Percentiles rank a stretch among this genome's conserved stretches.
phyloP scores from a whole-genome alignment of 2,113 vertebrate species.

The Rhipidura dahli region DNA sequence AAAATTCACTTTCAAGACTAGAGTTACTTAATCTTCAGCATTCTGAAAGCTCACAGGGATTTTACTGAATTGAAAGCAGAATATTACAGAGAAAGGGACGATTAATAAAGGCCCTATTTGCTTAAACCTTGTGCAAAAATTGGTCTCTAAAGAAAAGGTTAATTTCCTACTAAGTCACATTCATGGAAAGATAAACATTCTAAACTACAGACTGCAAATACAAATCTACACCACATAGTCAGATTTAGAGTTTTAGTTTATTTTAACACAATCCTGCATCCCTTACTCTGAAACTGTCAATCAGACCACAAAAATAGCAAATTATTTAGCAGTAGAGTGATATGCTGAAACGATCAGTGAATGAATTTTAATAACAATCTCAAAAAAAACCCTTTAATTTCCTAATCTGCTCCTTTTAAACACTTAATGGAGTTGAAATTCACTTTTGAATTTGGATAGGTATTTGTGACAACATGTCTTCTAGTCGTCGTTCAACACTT shows the following conservation, averaged over 20 bases:
- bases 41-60: constrained; percentile 7
- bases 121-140: constrained; percentile 24
- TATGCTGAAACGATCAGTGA: not conserved
- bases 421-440: not conserved
- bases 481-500: not conserved
- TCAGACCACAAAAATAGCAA: not conserved
- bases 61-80: constrained; percentile 1
- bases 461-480: not conserved
- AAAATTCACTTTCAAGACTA: not conserved
- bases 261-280: not conserved
- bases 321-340: not conserved
- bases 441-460: not conserved
- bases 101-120: constrained; percentile 19
- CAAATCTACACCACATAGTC: not conserved
- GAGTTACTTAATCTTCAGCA: constrained; percentile 23
- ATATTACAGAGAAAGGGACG: not conserved
- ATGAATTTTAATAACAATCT: not conserved
- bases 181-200: not conserved
- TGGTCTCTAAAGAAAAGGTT: constrained; percentile 26
- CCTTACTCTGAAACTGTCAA: not conserved
- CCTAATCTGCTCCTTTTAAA: not conserved
- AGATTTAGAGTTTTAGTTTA: not conserved
- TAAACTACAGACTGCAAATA: not conserved
- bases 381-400: not conserved
- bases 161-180: constrained; percentile 17